Evolutionary conservation across 2,797 vertebrate genomes (phyloP).

Genomic region (Tragopan temminckii): DNA sequence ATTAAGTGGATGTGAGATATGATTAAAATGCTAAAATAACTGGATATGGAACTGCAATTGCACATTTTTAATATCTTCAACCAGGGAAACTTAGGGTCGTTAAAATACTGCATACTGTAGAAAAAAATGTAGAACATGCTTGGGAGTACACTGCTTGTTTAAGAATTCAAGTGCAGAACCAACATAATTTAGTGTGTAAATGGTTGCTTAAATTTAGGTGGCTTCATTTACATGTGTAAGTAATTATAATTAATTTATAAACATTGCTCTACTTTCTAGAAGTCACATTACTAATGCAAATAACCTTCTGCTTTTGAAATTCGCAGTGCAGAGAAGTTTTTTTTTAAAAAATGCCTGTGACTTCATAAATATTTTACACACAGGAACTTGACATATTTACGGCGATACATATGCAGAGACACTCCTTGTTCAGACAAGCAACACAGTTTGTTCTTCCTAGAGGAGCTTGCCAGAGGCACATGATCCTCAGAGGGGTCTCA

Average conservation of each 20-base stretch:
- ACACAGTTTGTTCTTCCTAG: conserved; percentile 4
- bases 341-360: neutral
- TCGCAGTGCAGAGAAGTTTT: conserved; percentile 33
- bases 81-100: neutral
- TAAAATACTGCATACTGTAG: neutral
- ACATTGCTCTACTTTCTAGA: conserved; percentile 51
- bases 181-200: conserved; percentile 22
- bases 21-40: conserved; percentile 33
- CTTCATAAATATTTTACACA: conserved; percentile 42
- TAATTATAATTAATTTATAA: conserved; percentile 64
- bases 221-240: conserved; percentile 62
- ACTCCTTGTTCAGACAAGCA: neutral
- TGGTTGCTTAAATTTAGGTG: conserved; percentile 45
- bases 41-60: neutral
- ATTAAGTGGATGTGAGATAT: neutral
- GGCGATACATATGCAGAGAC: neutral
- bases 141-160: neutral
- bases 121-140: neutral
- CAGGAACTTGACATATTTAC: conserved; percentile 8
- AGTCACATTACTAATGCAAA: conserved; percentile 56
- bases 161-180: conserved; percentile 37
- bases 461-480: neutral
- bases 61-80: conserved; percentile 17
- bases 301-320: conserved; percentile 38
- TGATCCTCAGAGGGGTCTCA: neutral